Evolutionary conservation across 2,888 invertebrate genomes (phyloP), one percentile per base, ranked within the genome.

Genomic region (Thyatira batis): DNA sequence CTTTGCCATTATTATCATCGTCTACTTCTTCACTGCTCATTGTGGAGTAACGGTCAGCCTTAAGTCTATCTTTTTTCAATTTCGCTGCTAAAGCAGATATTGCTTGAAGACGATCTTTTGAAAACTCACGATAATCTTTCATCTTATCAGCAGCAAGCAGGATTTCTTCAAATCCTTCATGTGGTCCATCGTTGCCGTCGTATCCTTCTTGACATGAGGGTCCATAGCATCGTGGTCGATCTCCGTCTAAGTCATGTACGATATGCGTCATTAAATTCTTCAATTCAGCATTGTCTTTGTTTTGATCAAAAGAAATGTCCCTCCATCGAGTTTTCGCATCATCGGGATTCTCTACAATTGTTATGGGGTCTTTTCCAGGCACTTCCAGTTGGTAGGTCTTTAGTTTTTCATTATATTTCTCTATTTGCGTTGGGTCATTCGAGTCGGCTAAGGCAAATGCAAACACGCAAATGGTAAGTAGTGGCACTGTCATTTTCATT

Each of bases 91-190:
- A 76, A 23, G 87, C 87, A 25, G 80, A 85, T 11, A 89, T 89
- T 5, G 91, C 92, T 71, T 92, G 87, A 6, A 92, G 63, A 5
- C 89, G 85, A 55, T 92, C 92, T 57, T 82, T 86, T 0, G 85
- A 77, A 59, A 85, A 80, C 54, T 89, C 87, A 39, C 81, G 80
- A 50, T 84, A 87, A 63, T 89, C 87, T 54, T 89, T 94, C 0
- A 94, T 79, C 73, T 93, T 94, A 13, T 92, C 93, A 0, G 94
- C 92, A 70, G 94, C 94, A 28, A 93, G 92, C 58, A 93, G 85
- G 52, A 94, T 87, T 64, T 94, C 94, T 59, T 94, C 93, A 17
- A 94, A 78, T 45, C 93, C 92, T 57, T 94, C 93, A 2, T 94
- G 93, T 0, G 91, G 87, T 60, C 86, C 78, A 63, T 82, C 75